A percentile compares a stretch with the other conserved stretches of the same genome.
These are phyloP conservation scores for Stenodera caucasica DNA, from an alignment of 2,888 invertebrate species.

Conservation along the genomic window DNA sequence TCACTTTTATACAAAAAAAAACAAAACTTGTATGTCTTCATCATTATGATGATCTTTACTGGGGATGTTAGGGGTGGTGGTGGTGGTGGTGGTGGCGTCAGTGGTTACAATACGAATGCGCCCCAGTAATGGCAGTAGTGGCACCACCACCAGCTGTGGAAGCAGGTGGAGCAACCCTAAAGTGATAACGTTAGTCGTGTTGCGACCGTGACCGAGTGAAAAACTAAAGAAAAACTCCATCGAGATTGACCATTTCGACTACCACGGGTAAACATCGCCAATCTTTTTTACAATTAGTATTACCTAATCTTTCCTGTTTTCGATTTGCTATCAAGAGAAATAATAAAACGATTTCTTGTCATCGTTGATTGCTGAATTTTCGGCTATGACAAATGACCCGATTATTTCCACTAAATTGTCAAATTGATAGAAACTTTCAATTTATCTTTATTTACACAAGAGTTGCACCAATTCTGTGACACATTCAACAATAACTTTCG, in stretches of 20 bases:
- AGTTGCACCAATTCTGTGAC: too few species aligned
- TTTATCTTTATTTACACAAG: too few species aligned
- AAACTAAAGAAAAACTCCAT: slow-evolving; percentile 11
- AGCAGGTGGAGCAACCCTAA: slow-evolving; percentile 37
- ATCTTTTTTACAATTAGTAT: too few species aligned
- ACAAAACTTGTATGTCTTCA: slow-evolving; percentile 16
- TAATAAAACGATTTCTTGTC: too few species aligned
- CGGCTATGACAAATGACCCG: too few species aligned
- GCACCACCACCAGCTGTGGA: slow-evolving; percentile 11
- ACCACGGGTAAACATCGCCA: slow-evolving; percentile 3
- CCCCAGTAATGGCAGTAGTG: slow-evolving; percentile 12
- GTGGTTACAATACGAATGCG: slow-evolving; percentile 24
- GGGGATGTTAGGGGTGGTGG: background rate
- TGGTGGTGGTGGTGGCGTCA: slow-evolving; percentile 1
- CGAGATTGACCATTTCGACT: background rate
- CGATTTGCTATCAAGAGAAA: too few species aligned
- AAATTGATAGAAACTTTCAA: too few species aligned
- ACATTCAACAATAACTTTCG: too few species aligned
- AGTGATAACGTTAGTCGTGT: slow-evolving; percentile 35
- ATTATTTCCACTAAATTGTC: too few species aligned
- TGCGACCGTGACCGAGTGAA: slow-evolving; percentile 37
- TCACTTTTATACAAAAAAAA: slow-evolving; percentile 1
- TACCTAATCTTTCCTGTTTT: too few species aligned
- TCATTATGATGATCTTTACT: slow-evolving; percentile 10
- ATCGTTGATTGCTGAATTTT: too few species aligned